These are phyloP conservation scores for Dicrostonyx torquatus DNA, from an alignment of 2,797 vertebrate species.

Conservation along the genomic window DNA sequence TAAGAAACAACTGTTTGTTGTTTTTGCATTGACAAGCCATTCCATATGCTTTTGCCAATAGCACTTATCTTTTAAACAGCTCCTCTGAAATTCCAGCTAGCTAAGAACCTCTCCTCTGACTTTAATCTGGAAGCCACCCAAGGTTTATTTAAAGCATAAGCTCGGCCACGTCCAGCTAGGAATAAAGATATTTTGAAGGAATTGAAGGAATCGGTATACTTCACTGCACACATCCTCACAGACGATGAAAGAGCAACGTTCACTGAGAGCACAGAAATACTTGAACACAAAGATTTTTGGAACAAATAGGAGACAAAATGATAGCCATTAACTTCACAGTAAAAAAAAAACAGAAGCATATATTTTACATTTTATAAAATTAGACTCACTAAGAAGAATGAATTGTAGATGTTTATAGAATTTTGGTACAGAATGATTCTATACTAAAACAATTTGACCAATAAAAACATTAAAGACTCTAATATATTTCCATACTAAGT, in stretches of 20 bases:
- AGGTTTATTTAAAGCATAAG: conserved; percentile 62
- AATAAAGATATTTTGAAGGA: conserved; percentile 53
- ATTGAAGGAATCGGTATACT: not conserved
- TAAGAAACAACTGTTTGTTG: conserved; percentile 61
- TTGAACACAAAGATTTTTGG: conserved; percentile 13
- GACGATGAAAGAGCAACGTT: not conserved
- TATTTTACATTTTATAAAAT: conserved; percentile 50
- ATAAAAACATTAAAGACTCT: conserved; percentile 25
- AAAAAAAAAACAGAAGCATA: not conserved
- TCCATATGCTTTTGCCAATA: conserved; percentile 55
- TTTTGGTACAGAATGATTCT: conserved; percentile 43
- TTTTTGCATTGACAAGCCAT: conserved; percentile 60
- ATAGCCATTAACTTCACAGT: not conserved
- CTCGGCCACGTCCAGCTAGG: conserved; percentile 33
- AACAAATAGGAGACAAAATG: conserved; percentile 16
- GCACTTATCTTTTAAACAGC: conserved; percentile 55
- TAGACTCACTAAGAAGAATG: conserved; percentile 34
- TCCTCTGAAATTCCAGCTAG: conserved; percentile 62
- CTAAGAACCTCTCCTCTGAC: conserved; percentile 48
- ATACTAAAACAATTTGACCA: not conserved
- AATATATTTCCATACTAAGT: not conserved
- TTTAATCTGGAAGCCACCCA: conserved; percentile 69
- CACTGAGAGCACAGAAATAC: conserved; percentile 5
- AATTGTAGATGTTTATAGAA: not conserved
- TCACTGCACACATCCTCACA: conserved; percentile 8